Evolutionary conservation across 2,888 invertebrate species (phyloP), one percentile per base, ranked within the genome.

Genomic region (Coelopa pilipes): DNA sequence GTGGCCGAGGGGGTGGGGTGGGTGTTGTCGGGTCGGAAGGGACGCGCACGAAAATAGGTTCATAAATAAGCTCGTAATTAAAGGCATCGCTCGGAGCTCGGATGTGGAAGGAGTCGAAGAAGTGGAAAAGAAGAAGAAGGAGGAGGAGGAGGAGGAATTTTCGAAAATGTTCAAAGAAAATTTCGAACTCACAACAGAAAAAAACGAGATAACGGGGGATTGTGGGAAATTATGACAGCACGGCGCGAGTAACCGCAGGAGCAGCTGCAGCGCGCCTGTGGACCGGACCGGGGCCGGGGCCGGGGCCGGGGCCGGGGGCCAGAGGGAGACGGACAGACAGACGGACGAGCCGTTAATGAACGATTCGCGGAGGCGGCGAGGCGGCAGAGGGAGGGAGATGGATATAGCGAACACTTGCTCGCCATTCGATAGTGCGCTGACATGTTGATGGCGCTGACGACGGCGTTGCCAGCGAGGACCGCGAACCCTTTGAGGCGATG

Each of bases 11-110:
- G n/a, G n/a, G n/a, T n/a, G n/a, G n/a, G n/a, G n/a, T n/a, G n/a
- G n/a, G n/a, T n/a, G n/a, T n/a, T n/a, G n/a, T n/a, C n/a, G n/a
- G n/a, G 34, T 7, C 34, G 34, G 7, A 34, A 34, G 34, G 34
- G 34, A 34, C 34, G 34, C 4, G 4, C 34, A 34, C 34, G 34
- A 53, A 53, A 53, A 59, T 62, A 62, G 13, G 24, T 62, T 62
- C 62, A 62, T 45, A 62, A 62, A 45, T 62, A 15, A 60, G 60
- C 60, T 60, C 60, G 24, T 60, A 60, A 60, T 60, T 60, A 60
- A 2, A 60, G 15, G 60, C 60, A 24, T 19, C 60, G 24, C 24
- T 59, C 1, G 13, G 10, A 34, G 34, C 34, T n/a, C n/a, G n/a
- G 34, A 34, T 34, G 34, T 21, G 21, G 9, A 59, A 59, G 21